A percentile compares a stretch with the other conserved stretches of the same genome.
Conservation (phyloP, 2,113 vertebrate species). For the Nannospalax galili region DNA sequence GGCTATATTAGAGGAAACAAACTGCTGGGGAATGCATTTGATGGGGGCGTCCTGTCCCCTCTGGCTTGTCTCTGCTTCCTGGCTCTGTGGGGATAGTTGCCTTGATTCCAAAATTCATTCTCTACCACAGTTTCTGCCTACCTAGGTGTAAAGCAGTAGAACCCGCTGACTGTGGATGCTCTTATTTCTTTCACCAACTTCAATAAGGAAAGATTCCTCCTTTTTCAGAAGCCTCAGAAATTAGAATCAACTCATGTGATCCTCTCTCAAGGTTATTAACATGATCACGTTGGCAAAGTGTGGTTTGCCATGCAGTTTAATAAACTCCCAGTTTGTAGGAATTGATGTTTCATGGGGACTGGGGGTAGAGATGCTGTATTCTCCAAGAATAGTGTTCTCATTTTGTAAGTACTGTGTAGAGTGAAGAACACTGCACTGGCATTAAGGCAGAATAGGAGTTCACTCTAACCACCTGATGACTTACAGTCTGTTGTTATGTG, state of each 20-base stretch:
- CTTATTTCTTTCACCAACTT: not conserved
- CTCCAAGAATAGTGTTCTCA: not conserved
- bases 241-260: not conserved
- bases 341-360: not conserved
- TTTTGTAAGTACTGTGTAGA: not conserved
- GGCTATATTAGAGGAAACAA: not conserved
- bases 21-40: not conserved
- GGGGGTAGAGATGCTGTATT: accelerated
- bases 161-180: not conserved
- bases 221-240: not conserved
- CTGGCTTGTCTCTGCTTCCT: not conserved
- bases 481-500: not conserved
- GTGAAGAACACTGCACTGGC: no score
- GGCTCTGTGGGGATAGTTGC: no score
- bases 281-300: not conserved
- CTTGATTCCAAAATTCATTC: not conserved
- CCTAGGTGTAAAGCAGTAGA: no score
- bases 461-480: accelerated
- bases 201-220: not conserved
- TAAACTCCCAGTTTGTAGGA: not conserved
- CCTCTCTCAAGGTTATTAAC: not conserved
- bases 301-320: not conserved
- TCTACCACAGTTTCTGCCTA: not conserved
- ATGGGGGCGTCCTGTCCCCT: not conserved
- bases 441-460: accelerated